These are phyloP conservation scores for Notospermus geniculatus DNA, from an alignment of 1,140 invertebrate genomes.

Conservation along the genomic window DNA sequence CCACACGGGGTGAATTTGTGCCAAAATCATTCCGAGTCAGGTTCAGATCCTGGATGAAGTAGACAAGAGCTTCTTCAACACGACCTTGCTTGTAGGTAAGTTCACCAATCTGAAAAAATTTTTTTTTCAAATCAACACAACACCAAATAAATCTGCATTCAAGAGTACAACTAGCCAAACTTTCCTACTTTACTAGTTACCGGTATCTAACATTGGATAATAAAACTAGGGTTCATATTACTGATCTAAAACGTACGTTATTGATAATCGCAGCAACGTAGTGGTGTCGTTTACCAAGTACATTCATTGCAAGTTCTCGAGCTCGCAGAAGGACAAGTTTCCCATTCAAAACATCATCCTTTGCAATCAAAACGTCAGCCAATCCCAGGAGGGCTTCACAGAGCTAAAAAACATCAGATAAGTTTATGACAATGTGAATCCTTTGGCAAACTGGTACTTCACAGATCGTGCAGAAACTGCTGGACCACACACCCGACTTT, in stretches of 20 bases:
- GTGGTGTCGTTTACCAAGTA: constrained; percentile 32
- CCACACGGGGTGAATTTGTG: constrained; percentile 29
- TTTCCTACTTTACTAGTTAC: no score
- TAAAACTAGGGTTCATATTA: no score
- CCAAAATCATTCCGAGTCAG: constrained; percentile 34
- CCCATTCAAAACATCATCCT: constrained; percentile 27
- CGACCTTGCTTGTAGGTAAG: constrained; percentile 32
- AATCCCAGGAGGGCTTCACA: constrained; percentile 33
- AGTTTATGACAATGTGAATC: constrained; percentile 14
- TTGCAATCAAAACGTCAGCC: constrained; percentile 26
- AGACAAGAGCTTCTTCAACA: constrained; percentile 33
- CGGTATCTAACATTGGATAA: no score
- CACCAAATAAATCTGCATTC: no score
- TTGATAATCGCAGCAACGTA: constrained; percentile 36
- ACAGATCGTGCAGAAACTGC: constrained; percentile 1
- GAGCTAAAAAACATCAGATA: constrained; percentile 24
- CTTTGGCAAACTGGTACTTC: no score
- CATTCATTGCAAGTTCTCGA: constrained; percentile 31
- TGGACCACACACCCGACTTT: not conserved
- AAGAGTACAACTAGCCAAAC: no score
- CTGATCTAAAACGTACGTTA: no score
- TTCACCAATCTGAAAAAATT: constrained; percentile 34
- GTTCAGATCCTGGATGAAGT: constrained; percentile 35
- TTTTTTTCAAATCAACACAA: no score
- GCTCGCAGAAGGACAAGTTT: constrained; percentile 30